Evolutionary conservation across 2,797 vertebrate genomes (phyloP).

Genomic region (Sebastes steindachneri): DNA sequence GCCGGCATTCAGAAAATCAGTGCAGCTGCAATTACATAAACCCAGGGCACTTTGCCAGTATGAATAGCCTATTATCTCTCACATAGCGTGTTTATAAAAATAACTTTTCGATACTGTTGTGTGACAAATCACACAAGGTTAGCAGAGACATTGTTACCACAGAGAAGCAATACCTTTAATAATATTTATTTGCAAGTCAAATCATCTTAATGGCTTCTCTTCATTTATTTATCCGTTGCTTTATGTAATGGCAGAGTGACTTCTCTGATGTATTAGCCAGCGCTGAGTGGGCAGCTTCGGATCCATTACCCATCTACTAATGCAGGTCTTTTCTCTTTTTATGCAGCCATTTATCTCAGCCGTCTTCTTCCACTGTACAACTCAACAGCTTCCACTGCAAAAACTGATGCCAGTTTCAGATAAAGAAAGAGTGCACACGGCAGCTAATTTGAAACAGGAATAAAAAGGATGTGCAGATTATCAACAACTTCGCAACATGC

Average conservation of each 20-base stretch:
- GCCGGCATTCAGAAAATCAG: background rate
- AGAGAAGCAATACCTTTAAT: conserved; percentile 29
- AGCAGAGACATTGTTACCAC: background rate
- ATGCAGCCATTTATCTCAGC: conserved; percentile 55
- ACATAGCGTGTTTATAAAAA: background rate
- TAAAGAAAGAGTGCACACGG: background rate
- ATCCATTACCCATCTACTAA: conserved; percentile 70
- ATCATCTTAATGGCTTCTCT: conserved; percentile 64
- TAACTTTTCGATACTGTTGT: conserved; percentile 1
- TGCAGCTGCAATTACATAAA: background rate
- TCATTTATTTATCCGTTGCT: conserved; percentile 59
- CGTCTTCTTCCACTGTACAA: conserved; percentile 36
- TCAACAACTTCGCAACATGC: background rate
- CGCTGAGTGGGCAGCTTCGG: conserved; percentile 58
- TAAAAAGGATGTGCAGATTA: background rate
- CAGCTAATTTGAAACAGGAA: conserved; percentile 20
- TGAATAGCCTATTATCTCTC: background rate
- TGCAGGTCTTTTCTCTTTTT: conserved; percentile 55
- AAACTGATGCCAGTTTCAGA: conserved; percentile 4
- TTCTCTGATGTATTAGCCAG: conserved; percentile 51
- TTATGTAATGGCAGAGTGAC: conserved; percentile 39
- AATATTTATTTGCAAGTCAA: conserved; percentile 60
- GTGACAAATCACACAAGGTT: conserved; percentile 24
- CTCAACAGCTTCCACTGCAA: conserved; percentile 21
- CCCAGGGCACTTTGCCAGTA: background rate